A percentile compares a stretch with the other conserved stretches of the same genome.
Evolutionary conservation across 2,888 invertebrate genomes (phyloP).

Genomic region (Mythimna loreyi): DNA sequence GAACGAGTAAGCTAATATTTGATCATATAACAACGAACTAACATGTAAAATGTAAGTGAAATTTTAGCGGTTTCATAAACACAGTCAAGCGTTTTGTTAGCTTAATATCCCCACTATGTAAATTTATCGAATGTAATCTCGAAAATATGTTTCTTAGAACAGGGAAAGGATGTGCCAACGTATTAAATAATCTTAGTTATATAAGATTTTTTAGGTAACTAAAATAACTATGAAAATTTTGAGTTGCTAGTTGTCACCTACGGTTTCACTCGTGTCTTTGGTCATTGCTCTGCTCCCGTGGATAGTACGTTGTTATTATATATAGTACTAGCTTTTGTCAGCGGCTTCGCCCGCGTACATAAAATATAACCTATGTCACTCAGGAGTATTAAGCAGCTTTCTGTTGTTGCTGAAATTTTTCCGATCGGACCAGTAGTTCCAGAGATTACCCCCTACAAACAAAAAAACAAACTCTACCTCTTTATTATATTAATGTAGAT

Average conservation of each 20-base stretch:
- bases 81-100: constrained; percentile 21
- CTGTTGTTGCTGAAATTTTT: too few species aligned
- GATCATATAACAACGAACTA: constrained; percentile 46
- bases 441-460: too few species aligned
- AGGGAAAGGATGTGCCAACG: neutral
- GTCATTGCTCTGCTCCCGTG: too few species aligned
- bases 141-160: neutral
- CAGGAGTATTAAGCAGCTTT: too few species aligned
- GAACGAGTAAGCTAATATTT: constrained; percentile 65
- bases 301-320: too few species aligned
- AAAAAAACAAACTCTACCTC: too few species aligned
- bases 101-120: neutral
- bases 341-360: too few species aligned
- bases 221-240: neutral
- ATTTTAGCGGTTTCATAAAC: constrained; percentile 29
- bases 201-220: neutral
- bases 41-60: constrained; percentile 47
- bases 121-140: constrained; percentile 25
- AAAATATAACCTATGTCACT: too few species aligned
- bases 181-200: neutral
- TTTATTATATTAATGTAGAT: too few species aligned
- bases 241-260: neutral
- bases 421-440: too few species aligned
- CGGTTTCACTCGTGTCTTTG: too few species aligned
- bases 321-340: too few species aligned